Evolutionary conservation across 2,797 vertebrate genomes (phyloP), one percentile per base, ranked within the genome.

Genomic region (Rhinella marina): DNA sequence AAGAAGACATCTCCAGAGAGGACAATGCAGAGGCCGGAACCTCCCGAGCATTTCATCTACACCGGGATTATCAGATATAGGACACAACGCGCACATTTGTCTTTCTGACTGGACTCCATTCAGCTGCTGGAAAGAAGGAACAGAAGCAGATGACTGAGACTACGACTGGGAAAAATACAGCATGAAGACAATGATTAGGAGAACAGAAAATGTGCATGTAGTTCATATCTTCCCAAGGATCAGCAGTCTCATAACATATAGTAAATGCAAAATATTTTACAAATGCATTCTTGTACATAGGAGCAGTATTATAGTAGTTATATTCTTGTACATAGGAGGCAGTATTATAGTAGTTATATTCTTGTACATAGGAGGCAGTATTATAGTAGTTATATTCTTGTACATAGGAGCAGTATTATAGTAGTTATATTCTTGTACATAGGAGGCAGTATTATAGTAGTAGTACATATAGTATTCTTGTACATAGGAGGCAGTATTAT

Each of bases 1-100:
- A 66, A 56, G 78, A 73, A 83, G 61, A 72, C 66, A n/a, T 79
- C 80, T 83, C 84, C 52, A 62, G 88, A 70, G 88, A 41, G 52
- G 5, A n/a, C 50, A 54, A 48, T 59, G 52, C 16, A 62, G 79
- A 73, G 79, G 54, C 57, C 25, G 68, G 48, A 12, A 56, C 70
- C 66, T 25, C 16, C 56, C 48, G 61, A 82, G 77, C 88, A 68
- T 82, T 61, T 81, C 64, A 85, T 85, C 87, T 56, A 48, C 21
- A 64, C 59, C 62, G 81, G 77, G 27, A 57, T 85, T 62, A n/a
- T 32, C 25, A 70, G 12, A 32, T 17, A 70, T 14, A 14, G 64
- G 64, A 68, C 12, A 70, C 13, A 70, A 29, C 1, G 17, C 17
- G 25, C 66, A 32, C 66, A 32, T 14, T 70, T 27, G 27, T 29